phyloP scores from a whole-genome alignment of 2,113 vertebrate genomes.

The Bambusicola thoracicus region DNA sequence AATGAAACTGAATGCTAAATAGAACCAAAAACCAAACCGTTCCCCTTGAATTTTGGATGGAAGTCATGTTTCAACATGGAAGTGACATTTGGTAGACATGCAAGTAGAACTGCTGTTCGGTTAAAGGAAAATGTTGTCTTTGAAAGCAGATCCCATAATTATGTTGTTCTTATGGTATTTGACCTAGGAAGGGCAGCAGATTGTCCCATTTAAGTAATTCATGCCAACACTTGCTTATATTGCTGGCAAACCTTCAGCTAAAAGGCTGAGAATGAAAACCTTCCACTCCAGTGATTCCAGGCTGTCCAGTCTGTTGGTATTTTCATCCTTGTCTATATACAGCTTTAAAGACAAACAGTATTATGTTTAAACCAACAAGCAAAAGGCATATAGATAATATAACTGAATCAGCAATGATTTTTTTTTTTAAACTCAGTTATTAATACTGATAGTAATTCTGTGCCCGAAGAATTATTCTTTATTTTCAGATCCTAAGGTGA shows the following conservation, averaged over 20 bases:
- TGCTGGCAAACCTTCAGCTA: constrained; percentile 15
- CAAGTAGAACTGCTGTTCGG: not conserved
- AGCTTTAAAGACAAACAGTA: not conserved
- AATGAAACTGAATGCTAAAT: not conserved
- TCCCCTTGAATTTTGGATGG: not conserved
- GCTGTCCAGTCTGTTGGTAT: not conserved
- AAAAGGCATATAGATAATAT: not conserved
- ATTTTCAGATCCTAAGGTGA: not conserved
- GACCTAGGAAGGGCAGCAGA: constrained; percentile 27
- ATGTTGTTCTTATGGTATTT: not conserved
- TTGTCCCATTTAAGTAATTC: constrained; percentile 3
- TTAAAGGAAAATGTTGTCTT: not conserved
- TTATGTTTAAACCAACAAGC: not conserved
- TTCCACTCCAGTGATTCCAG: not conserved
- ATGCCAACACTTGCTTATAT: constrained; percentile 18
- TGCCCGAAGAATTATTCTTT: not conserved
- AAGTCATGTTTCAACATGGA: not conserved
- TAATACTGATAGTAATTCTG: not conserved
- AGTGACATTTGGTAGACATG: not conserved
- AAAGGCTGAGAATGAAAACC: not conserved
- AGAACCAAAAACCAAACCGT: not conserved
- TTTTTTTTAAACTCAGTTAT: not conserved
- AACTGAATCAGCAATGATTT: not conserved
- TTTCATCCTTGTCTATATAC: not conserved
- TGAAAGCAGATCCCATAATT: not conserved